These are phyloP conservation scores for Pseudonaja textilis DNA, from an alignment of 2,113 vertebrate species.

Conservation along the genomic window DNA sequence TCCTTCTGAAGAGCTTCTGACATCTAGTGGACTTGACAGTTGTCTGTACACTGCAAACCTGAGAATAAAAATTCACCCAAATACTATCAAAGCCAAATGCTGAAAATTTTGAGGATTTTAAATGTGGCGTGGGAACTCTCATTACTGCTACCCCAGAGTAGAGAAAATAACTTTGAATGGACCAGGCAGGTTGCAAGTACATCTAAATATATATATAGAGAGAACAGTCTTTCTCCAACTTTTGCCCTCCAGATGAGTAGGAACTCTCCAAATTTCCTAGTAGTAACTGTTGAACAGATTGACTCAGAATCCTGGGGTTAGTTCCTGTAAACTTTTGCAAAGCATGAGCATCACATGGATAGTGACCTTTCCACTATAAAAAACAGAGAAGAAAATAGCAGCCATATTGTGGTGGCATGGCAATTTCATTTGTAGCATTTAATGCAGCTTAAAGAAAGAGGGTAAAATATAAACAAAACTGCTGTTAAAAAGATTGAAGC, in stretches of 20 bases:
- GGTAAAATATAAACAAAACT: not conserved
- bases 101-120: not conserved
- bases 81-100: not conserved
- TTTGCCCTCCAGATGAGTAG: not conserved
- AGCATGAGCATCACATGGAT: not conserved
- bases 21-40: not conserved
- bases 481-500: not conserved
- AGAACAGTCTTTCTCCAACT: not conserved
- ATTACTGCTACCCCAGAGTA: not conserved
- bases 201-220: not conserved
- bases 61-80: not conserved
- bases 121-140: not conserved
- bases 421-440: not conserved
- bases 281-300: not conserved
- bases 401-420: not conserved
- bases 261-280: not conserved
- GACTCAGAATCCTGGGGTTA: not conserved
- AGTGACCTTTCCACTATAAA: not conserved
- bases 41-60: not conserved
- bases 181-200: not conserved
- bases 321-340: not conserved
- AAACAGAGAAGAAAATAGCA: not conserved
- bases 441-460: not conserved
- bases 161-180: not conserved
- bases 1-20: not conserved